phyloP scores from a whole-genome alignment of 2,888 invertebrate species.

The Mystacides longicornis region DNA sequence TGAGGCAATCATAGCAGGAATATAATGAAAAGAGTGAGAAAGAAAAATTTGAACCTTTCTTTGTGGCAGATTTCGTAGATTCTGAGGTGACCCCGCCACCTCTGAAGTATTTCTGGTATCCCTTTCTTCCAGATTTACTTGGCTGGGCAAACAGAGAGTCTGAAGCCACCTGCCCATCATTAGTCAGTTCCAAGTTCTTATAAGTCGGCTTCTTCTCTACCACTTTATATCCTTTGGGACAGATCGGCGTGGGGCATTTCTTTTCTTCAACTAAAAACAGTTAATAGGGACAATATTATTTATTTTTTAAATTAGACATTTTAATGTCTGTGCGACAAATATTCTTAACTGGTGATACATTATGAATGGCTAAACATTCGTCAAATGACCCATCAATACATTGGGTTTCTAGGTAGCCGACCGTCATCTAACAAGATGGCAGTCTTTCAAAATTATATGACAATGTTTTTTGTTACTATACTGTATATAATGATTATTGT shows the following conservation, averaged over 20 bases:
- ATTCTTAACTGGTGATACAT: too few relatives aligned
- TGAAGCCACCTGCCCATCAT: constrained; percentile 15
- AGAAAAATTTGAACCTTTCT: constrained; percentile 21
- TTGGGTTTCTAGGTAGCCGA: too few relatives aligned
- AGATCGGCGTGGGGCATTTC: constrained; percentile 46
- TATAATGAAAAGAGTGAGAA: not conserved
- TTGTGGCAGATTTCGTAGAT: constrained; percentile 31
- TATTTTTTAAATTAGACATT: too few relatives aligned
- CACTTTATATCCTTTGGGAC: constrained; percentile 56
- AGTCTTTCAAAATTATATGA: too few relatives aligned
- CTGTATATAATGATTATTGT: too few relatives aligned
- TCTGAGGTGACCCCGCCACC: constrained; percentile 33
- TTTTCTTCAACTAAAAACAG: constrained; percentile 30
- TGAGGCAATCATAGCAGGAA: not conserved
- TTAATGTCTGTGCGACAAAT: too few relatives aligned
- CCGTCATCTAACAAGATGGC: too few relatives aligned
- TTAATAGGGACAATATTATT: too few relatives aligned
- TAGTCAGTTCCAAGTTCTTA: constrained; percentile 15
- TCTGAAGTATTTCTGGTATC: constrained; percentile 38
- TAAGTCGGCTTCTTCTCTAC: constrained; percentile 29
- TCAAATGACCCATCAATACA: too few relatives aligned
- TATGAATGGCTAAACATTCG: too few relatives aligned
- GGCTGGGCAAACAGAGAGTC: constrained; percentile 24
- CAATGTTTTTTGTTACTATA: too few relatives aligned
- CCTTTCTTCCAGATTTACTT: constrained; percentile 33